A percentile compares a stretch with the other conserved stretches of the same genome.
These are phyloP conservation scores for Pteropus rufus DNA, from an alignment of 2,797 vertebrate genomes.

Conservation along the genomic window DNA sequence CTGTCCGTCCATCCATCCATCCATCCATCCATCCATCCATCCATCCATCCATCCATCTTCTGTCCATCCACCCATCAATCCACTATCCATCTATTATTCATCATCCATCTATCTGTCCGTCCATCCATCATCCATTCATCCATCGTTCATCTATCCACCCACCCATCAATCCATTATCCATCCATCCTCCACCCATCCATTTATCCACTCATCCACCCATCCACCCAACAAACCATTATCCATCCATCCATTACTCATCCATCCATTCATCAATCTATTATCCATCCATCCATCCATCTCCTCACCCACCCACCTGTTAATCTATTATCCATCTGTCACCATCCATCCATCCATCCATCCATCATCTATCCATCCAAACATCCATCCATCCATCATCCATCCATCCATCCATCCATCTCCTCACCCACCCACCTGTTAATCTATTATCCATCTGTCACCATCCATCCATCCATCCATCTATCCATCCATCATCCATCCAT, in stretches of 20 bases:
- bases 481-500: not conserved
- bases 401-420: not conserved
- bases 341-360: not conserved
- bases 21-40: not conserved
- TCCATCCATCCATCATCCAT: not conserved
- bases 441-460: no score
- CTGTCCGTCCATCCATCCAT: no score
- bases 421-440: no score
- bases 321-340: no score
- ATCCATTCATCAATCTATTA: no score
- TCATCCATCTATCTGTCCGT: no score
- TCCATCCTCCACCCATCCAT: no score
- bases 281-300: not conserved
- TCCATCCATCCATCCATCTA: not conserved
- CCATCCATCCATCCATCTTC: not conserved
- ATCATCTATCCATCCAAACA: not conserved
- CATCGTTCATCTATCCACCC: no score
- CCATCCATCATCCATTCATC: no score
- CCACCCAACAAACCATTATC: not conserved
- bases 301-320: not conserved
- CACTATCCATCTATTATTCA: no score
- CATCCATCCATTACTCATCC: no score
- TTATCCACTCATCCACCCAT: not conserved
- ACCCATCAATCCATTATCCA: not conserved
- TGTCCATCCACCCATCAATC: no score